These are phyloP conservation scores for Aegypius monachus DNA, from an alignment of 2,113 vertebrate species.

Conservation along the genomic window DNA sequence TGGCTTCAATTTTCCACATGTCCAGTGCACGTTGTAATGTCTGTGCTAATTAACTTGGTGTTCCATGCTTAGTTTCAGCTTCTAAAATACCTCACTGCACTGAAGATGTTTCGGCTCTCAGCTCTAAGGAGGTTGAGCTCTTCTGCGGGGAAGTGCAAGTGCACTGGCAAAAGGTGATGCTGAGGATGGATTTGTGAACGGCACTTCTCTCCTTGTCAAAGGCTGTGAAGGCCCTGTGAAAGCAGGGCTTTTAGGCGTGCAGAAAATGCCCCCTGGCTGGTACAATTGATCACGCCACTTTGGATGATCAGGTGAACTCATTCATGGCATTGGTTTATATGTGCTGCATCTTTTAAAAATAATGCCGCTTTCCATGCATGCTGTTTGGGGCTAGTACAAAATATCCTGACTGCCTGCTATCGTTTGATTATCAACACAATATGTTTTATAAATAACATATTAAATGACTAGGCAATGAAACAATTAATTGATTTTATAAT, in stretches of 20 bases:
- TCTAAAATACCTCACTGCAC: not conserved
- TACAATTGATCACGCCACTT: not conserved
- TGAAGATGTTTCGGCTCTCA: not conserved
- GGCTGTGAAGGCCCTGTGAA: not conserved
- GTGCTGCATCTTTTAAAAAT: not conserved
- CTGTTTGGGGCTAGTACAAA: not conserved
- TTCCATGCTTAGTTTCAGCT: not conserved
- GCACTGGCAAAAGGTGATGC: not conserved
- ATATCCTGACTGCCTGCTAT: not conserved
- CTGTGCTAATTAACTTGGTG: not conserved
- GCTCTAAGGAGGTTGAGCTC: not conserved
- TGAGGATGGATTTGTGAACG: not conserved
- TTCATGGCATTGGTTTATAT: not conserved
- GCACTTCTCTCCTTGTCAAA: not conserved
- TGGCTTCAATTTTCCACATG: not conserved
- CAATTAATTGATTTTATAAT: constrained; percentile 57
- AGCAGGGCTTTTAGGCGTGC: not conserved
- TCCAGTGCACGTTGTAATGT: not conserved
- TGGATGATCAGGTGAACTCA: not conserved
- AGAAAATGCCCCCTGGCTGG: not conserved
- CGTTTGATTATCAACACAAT: not conserved
- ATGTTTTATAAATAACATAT: not conserved
- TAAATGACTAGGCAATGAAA: constrained; percentile 23
- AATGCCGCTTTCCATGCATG: not conserved
- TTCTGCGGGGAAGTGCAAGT: not conserved